These are phyloP conservation scores for Astreopora myriophthalma DNA, from an alignment of 64 coral and sea anemone species.

Conservation along the genomic window DNA sequence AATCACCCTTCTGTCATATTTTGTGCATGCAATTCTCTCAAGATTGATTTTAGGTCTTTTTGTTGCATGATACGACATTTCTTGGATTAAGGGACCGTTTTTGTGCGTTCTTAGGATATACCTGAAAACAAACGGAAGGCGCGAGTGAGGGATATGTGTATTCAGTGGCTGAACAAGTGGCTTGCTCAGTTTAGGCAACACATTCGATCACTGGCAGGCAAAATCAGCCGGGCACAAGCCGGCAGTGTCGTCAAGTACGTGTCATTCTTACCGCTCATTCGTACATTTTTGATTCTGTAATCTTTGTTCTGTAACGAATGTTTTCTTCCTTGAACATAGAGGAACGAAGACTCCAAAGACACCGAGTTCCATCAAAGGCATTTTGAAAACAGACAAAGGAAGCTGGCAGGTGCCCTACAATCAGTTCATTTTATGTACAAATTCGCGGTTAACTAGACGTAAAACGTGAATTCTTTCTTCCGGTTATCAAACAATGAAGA, in stretches of 20 bases:
- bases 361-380: constrained; percentile 84
- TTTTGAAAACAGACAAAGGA: constrained; percentile 74
- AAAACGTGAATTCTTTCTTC: too few species aligned
- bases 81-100: not conserved
- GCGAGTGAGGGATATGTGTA: constrained; percentile 71
- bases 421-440: too few species aligned
- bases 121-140: constrained; percentile 69
- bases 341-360: constrained; percentile 92
- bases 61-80: not conserved
- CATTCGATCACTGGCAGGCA: constrained; percentile 86
- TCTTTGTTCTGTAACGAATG: not conserved
- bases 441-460: too few species aligned
- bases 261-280: too few species aligned
- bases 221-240: constrained; percentile 86
- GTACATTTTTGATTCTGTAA: not conserved
- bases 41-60: not conserved
- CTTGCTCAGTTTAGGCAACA: constrained; percentile 86
- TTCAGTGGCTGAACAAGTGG: constrained; percentile 93
- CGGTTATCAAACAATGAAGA: too few species aligned
- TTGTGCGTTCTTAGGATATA: constrained; percentile 9
- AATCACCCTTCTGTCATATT: too few species aligned
- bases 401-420: not conserved
- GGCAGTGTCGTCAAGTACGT: constrained; percentile 97
- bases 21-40: too few species aligned
- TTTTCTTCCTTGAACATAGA: constrained; percentile 18